Evolutionary conservation across 2,888 invertebrate genomes (phyloP).

Genomic region (Drosophila falleni): DNA sequence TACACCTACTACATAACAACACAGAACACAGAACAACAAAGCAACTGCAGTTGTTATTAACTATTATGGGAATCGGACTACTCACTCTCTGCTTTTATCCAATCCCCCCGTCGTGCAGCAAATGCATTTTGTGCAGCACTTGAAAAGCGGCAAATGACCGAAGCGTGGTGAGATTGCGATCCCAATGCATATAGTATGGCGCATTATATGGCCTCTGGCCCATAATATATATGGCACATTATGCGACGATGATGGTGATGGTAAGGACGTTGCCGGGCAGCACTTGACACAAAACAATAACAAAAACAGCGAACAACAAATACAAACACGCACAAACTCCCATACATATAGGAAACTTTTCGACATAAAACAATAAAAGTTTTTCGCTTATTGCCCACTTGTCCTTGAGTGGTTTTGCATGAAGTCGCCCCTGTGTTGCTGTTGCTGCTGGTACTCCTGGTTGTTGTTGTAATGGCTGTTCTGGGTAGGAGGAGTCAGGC

Average conservation of each 20-base stretch:
- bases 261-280: slow-evolving; percentile 34
- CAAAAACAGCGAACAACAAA: slow-evolving; percentile 19
- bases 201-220: slow-evolving; percentile 66
- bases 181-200: slow-evolving; percentile 72
- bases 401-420: slow-evolving; percentile 81
- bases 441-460: not conserved
- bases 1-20: slow-evolving; percentile 63
- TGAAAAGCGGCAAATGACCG: slow-evolving; percentile 55
- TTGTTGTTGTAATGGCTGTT: slow-evolving; percentile 6
- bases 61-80: slow-evolving; percentile 24
- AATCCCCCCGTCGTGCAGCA: slow-evolving; percentile 1
- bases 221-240: slow-evolving; percentile 70
- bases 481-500: too few species aligned
- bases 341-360: slow-evolving; percentile 54
- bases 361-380: slow-evolving; percentile 81
- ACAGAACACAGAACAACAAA: not conserved
- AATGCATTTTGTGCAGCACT: slow-evolving; percentile 65
- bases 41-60: slow-evolving; percentile 41
- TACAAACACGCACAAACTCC: slow-evolving; percentile 12
- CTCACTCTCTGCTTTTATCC: not conserved
- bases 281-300: slow-evolving; percentile 54
- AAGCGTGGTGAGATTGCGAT: slow-evolving; percentile 46
- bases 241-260: slow-evolving; percentile 45
- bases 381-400: slow-evolving; percentile 82
- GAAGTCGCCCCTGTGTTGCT: slow-evolving; percentile 48